These are phyloP conservation scores for Coleophora deauratella DNA, from an alignment of 2,888 invertebrate species.

Conservation along the genomic window DNA sequence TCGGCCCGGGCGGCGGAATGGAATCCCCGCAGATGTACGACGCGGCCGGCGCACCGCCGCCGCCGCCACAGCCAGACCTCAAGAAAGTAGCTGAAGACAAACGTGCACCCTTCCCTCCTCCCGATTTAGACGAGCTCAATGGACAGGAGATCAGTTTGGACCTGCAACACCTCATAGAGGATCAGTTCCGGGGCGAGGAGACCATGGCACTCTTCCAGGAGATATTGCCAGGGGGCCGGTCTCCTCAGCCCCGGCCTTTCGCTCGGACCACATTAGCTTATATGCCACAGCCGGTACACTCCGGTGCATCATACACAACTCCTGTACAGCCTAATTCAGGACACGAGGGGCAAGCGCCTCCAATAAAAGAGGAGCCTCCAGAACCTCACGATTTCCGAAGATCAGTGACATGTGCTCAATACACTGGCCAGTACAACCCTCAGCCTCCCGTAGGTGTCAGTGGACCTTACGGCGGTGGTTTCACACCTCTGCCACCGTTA, in stretches of 20 bases:
- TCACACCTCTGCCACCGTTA: slow-evolving; percentile 59
- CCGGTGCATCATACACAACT: slow-evolving; percentile 77
- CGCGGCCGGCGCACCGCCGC: slow-evolving; percentile 76
- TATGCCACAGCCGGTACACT: slow-evolving; percentile 94
- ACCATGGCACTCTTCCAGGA: slow-evolving; percentile 86
- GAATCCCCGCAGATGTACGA: slow-evolving; percentile 93
- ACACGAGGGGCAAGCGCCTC: slow-evolving; percentile 78
- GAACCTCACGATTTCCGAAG: slow-evolving; percentile 85
- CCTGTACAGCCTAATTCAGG: slow-evolving; percentile 71
- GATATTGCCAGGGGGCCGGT: slow-evolving; percentile 78
- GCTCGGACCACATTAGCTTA: slow-evolving; percentile 87
- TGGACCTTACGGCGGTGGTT: slow-evolving; percentile 59
- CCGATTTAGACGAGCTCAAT: slow-evolving; percentile 91
- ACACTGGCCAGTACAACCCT: slow-evolving; percentile 64
- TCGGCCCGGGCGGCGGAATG: slow-evolving; percentile 76
- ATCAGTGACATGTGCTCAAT: slow-evolving; percentile 76
- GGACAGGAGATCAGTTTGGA: slow-evolving; percentile 95
- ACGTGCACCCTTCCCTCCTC: slow-evolving; percentile 83
- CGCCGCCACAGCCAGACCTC: slow-evolving; percentile 76
- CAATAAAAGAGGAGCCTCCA: slow-evolving; percentile 90
- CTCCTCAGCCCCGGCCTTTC: slow-evolving; percentile 56
- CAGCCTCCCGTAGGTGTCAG: slow-evolving; percentile 59
- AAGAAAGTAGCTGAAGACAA: slow-evolving; percentile 77
- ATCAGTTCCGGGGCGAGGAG: slow-evolving; percentile 89
- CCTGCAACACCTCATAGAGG: slow-evolving; percentile 93